Base-by-base conservation (phyloP, 2,888 invertebrate genomes). In the Pristionchus arcanus region DNA sequence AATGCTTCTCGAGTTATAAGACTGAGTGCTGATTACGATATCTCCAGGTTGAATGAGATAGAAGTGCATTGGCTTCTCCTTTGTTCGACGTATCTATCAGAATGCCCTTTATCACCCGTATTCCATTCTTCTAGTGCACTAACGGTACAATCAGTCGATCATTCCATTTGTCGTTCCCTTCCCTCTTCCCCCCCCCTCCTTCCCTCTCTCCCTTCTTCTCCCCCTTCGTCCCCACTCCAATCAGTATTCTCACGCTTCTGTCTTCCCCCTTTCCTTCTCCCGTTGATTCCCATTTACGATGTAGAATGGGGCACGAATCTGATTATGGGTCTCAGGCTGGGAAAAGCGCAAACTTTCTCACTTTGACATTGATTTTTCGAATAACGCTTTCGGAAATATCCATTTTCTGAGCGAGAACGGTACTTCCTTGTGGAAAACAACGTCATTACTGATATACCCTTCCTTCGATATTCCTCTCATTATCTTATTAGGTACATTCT, bases 221-320 rank as follows among this genome's bases (percentile, higher is more conserved):
- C 25, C 11, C 66, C 19, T 21, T 66, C 66, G 28, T 66, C 25
- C 66, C 25, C 66, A 68, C 19, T 68, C 34, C 68, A 68, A 68
- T 68, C 68, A 68, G 15, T 7, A 68, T 63, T 63, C 68, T 31
- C 68, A 68, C 13, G 31, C 68, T 68, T 68, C 68, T 68, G 31
- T 68, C 68, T 31, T 31, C 15, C 31, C 66, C 31, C 68, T 68
- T 31, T 68, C 68, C 68, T 63, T 63, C 63, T 63, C 63, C 68
- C 68, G 68, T 31, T 68, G 68, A 68, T 68, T 68, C 68, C 68
- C 68, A 68, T 68, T 68, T 68, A 68, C 68, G 68, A 34, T 68
- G 68, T 28, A 68, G 68, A 68, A 68, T 31, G 68, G 31, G 68
- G 34, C 68, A 31, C 34, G 16, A 68, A 68, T 19, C 68, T 68